A percentile compares a stretch with the other conserved stretches of the same genome.
These are phyloP conservation scores for Maconellicoccus hirsutus DNA, from an alignment of 1,140 invertebrate species.

Conservation along the genomic window DNA sequence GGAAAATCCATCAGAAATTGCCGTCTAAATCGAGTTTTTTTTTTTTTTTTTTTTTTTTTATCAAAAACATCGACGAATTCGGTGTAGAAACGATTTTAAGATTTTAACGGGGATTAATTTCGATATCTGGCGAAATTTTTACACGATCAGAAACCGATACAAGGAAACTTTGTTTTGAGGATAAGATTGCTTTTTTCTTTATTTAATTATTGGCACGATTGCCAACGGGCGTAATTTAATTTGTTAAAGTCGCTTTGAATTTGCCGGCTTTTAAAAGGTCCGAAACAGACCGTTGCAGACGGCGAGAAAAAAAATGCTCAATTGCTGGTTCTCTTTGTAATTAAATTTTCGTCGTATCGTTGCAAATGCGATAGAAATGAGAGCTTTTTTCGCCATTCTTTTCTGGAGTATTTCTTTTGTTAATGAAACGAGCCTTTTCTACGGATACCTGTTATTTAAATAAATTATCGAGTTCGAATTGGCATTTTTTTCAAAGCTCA, in stretches of 20 bases:
- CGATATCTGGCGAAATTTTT: background rate
- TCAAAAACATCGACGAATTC: background rate
- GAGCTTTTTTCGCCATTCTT: background rate
- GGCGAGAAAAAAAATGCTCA: background rate
- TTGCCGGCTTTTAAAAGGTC: background rate
- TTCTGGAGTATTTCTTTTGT: background rate
- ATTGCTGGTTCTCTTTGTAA: background rate
- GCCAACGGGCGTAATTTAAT: conserved; percentile 2
- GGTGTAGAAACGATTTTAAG: background rate
- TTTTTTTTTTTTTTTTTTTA: too few relatives aligned
- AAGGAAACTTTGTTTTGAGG: background rate
- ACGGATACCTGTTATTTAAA: background rate
- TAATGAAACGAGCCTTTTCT: background rate
- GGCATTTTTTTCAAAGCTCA: background rate
- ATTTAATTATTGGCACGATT: conserved; percentile 9
- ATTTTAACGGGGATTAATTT: background rate
- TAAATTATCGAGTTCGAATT: background rate
- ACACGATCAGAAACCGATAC: background rate
- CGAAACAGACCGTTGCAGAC: background rate
- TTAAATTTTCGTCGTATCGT: background rate
- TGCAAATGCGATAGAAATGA: background rate
- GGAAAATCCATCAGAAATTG: too few relatives aligned
- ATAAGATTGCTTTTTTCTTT: background rate
- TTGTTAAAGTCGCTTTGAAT: background rate
- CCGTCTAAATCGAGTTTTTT: too few relatives aligned